Conservation (phyloP, 2,888 invertebrate genomes). For the Lacanobia oleracea region DNA sequence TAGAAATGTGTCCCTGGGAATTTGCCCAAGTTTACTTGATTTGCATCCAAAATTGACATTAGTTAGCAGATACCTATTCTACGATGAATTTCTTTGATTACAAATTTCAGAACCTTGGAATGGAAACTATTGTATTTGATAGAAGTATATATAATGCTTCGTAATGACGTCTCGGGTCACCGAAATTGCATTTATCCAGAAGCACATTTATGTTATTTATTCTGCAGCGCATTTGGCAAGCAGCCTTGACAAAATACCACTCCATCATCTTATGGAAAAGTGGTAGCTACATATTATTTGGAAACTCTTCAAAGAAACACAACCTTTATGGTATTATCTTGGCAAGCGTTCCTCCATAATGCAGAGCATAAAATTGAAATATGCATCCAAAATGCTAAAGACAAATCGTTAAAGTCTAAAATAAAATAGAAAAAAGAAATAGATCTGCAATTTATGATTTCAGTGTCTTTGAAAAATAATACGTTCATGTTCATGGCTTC, state of each 20-base stretch:
- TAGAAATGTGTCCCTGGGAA: neutral
- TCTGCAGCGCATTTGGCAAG: constrained; percentile 35
- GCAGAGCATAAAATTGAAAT: neutral
- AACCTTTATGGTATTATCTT: constrained; percentile 30
- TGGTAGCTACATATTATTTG: constrained; percentile 32
- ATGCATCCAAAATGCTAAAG: neutral
- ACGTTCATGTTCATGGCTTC: too few species aligned
- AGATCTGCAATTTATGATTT: too few species aligned
- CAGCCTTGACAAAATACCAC: neutral
- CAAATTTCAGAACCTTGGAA: neutral
- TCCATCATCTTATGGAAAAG: constrained; percentile 10
- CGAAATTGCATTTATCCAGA: neutral
- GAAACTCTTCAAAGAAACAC: constrained; percentile 34
- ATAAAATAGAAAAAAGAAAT: too few species aligned
- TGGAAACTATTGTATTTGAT: neutral
- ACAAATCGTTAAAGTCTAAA: too few species aligned
- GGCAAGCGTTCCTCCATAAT: constrained; percentile 7
- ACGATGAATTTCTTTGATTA: neutral
- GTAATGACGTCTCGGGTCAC: neutral
- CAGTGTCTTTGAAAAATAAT: too few species aligned
- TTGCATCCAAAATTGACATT: neutral
- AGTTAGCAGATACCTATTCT: neutral
- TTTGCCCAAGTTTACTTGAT: neutral
- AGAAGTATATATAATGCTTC: neutral
- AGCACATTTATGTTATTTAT: constrained; percentile 1